phyloP scores from a whole-genome alignment of 2,888 invertebrate genomes.

The Cyaniris semiargus region DNA sequence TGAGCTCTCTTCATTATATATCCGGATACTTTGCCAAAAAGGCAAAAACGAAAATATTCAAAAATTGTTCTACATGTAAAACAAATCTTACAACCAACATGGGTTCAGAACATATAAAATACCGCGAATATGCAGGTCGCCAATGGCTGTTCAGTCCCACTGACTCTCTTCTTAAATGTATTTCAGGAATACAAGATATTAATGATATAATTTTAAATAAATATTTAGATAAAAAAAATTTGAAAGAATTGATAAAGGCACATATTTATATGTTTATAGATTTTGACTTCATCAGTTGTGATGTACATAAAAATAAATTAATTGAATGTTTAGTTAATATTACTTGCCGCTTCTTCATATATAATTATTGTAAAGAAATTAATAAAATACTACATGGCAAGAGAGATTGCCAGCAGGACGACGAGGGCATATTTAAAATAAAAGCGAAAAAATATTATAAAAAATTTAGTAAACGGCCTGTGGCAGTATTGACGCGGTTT shows the following conservation, averaged over 20 bases:
- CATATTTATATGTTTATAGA: background rate
- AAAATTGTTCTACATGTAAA: background rate
- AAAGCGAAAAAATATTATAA: slow-evolving; percentile 6
- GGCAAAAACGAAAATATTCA: slow-evolving; percentile 1
- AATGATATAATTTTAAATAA: background rate
- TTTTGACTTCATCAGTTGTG: slow-evolving; percentile 22
- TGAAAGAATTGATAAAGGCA: slow-evolving; percentile 10
- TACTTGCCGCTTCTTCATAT: background rate
- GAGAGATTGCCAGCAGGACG: slow-evolving; percentile 14
- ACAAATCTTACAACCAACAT: background rate
- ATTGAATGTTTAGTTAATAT: background rate
- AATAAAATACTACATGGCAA: slow-evolving; percentile 10
- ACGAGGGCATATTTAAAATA: slow-evolving; percentile 13
- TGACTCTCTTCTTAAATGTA: background rate
- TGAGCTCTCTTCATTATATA: background rate
- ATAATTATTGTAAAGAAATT: slow-evolving; percentile 25
- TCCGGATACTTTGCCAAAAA: background rate
- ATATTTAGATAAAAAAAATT: background rate
- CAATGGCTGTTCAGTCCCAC: background rate
- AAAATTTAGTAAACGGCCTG: background rate
- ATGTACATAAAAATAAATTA: background rate
- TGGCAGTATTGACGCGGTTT: no score
- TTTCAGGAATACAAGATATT: slow-evolving; percentile 17
- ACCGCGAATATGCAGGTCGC: background rate
- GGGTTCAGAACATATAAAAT: background rate